Percentiles rank a stretch among this genome's conserved stretches.
phyloP scores from a whole-genome alignment of 2,113 vertebrate species.

The Muscicapa adusta region DNA sequence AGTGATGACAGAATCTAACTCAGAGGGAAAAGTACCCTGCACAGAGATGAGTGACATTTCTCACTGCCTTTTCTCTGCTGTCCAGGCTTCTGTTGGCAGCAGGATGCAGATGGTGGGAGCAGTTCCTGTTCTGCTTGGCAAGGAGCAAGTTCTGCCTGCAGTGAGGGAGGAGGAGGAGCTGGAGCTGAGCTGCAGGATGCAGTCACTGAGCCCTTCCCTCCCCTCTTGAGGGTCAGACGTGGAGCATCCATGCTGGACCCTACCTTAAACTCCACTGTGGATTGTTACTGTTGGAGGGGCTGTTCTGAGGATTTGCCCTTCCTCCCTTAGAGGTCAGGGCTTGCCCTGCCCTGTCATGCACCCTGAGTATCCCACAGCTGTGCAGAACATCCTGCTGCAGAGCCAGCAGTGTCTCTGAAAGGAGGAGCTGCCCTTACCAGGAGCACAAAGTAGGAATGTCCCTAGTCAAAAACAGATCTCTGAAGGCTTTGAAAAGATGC shows the following conservation, averaged over 20 bases:
- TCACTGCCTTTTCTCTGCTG: not conserved
- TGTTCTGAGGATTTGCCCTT: not conserved
- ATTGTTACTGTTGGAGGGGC: not conserved
- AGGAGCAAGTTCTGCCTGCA: not conserved
- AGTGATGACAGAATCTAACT: not conserved
- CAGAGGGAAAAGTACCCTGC: not conserved
- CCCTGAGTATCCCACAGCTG: not conserved
- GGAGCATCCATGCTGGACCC: not conserved
- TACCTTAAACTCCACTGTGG: not conserved
- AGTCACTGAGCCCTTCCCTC: not conserved
- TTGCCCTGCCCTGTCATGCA: not conserved
- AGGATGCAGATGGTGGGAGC: not conserved
- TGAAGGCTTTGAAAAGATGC: not conserved
- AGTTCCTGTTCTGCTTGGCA: not conserved
- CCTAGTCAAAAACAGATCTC: not conserved
- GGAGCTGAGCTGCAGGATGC: not conserved
- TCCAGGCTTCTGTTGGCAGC: not conserved
- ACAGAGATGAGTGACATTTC: not conserved
- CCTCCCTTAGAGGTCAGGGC: not conserved
- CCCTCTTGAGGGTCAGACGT: fast-evolving
- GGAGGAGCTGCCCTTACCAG: not conserved
- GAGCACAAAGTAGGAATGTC: not conserved
- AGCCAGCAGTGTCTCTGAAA: not conserved
- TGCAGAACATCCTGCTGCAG: not conserved
- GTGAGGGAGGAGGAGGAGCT: not conserved